phyloP scores from a whole-genome alignment of 2,888 invertebrate species.

The Protodeltote pygarga region DNA sequence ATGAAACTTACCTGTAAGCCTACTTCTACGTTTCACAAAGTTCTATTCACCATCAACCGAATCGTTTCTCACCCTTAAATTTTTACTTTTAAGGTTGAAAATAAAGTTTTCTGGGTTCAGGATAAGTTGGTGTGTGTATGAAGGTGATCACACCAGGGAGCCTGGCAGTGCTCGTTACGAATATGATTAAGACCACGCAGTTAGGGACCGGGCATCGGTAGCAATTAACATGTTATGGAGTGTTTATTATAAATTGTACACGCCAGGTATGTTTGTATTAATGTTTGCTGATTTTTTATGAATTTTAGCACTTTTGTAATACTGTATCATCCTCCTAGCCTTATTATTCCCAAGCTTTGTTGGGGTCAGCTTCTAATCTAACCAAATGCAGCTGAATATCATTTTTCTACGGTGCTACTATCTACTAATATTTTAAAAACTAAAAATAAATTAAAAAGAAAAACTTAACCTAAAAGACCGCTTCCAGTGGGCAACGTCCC shows the following conservation, averaged over 20 bases:
- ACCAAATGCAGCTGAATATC: too few species aligned
- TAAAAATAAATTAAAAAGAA: too few species aligned
- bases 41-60: neutral
- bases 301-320: too few species aligned
- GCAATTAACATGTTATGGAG: slow-evolving; percentile 48
- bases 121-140: slow-evolving; percentile 9
- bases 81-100: neutral
- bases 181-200: slow-evolving; percentile 41
- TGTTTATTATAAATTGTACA: slow-evolving; percentile 12
- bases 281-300: too few species aligned
- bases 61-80: neutral
- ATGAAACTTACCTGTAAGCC: neutral
- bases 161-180: slow-evolving; percentile 41
- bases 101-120: neutral
- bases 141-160: slow-evolving; percentile 30
- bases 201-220: slow-evolving; percentile 41
- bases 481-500: too few species aligned
- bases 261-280: neutral
- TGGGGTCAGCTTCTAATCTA: too few species aligned
- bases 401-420: too few species aligned
- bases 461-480: too few species aligned
- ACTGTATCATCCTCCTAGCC: too few species aligned
- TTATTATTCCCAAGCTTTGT: too few species aligned
- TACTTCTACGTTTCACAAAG: slow-evolving; percentile 18
- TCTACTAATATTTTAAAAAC: too few species aligned